A percentile compares a stretch with the other conserved stretches of the same genome.
These are phyloP conservation scores for Hypsopygia costalis DNA, from an alignment of 2,888 invertebrate genomes.

Conservation along the genomic window DNA sequence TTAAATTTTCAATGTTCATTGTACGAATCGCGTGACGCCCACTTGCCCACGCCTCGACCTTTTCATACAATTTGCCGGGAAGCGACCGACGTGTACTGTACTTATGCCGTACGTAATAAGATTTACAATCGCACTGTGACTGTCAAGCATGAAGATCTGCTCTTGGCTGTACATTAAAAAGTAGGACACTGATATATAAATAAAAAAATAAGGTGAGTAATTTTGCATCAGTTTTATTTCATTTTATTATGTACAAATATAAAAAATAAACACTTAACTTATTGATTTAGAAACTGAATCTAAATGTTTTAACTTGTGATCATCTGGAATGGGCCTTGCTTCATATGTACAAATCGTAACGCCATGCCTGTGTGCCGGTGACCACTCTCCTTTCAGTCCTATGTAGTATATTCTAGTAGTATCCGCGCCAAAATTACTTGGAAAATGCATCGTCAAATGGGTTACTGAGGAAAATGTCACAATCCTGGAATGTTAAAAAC, in stretches of 20 bases:
- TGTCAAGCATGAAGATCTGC: no score
- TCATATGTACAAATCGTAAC: constrained; percentile 96
- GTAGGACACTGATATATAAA: no score
- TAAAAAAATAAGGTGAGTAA: not conserved
- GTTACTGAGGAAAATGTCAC: constrained; percentile 95
- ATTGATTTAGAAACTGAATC: constrained; percentile 82
- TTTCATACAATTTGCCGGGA: no score
- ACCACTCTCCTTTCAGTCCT: constrained; percentile 96
- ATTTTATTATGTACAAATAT: constrained; percentile 10
- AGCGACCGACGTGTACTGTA: no score
- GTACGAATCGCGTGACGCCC: no score
- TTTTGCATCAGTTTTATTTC: not conserved
- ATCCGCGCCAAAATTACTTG: constrained; percentile 93
- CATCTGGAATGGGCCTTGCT: constrained; percentile 89
- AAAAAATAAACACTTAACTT: constrained; percentile 41
- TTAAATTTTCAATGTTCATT: no score
- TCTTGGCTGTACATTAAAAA: no score
- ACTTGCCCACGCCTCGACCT: no score
- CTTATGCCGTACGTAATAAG: no score
- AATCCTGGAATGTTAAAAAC: constrained; percentile 80
- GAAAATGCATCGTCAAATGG: constrained; percentile 95
- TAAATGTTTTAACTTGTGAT: constrained; percentile 87
- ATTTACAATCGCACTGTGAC: no score
- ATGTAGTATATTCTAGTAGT: constrained; percentile 94
- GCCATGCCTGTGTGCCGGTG: constrained; percentile 90